Base-by-base conservation (phyloP, 2,113 vertebrate genomes). In the Heterotilapia buettikoferi region DNA sequence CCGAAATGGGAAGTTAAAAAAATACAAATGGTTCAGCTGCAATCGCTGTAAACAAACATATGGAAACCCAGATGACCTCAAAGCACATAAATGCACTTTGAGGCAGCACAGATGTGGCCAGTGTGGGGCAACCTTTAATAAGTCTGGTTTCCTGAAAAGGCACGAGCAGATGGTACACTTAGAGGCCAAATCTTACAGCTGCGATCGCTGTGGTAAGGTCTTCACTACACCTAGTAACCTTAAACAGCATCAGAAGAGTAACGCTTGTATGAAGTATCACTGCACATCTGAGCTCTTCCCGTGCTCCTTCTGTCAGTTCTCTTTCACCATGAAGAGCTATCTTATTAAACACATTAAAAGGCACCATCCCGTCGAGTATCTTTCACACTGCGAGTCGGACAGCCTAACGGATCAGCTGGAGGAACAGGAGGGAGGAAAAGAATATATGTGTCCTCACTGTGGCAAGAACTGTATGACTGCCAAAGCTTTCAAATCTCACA, bases 251-350 rank as follows among this genome's bases (percentile, higher is more conserved):
- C 96, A 95, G 91, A 95, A 95, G 78, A 93, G 81, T 11, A 94
- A 96, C 38, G 85, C 83, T 0, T 96, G 95, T 13, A 88, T 90
- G 83, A 93, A 93, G 84, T 92, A 94, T 4, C 94, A 94, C 85
- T 93, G 89, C 73, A 83, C 92, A 0, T 93, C 96, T 0, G 92
- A 94, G 90, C 92, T 96, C 5, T 97, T 95, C 88, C 76, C 95
- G 0, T 97, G 97, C 82, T 59, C 93, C 1, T 93, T 94, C 84
- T 97, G 97, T 73, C 93, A 95, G 33, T 97, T 97, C 86, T 97
- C 97, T 86, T 97, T 97, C 91, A 97, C 96, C 0, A 87, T 92
- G 61, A 95, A 96, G 92, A 96, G 90, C 84, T 97, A 96, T 90
- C 94, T 97, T 0, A 61, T 92, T 13, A 97, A 97, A 57, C 97